A percentile compares a stretch with the other conserved stretches of the same genome.
These are phyloP conservation scores for Sus scrofa DNA, from an alignment of 2,113 vertebrate genomes.

Conservation along the genomic window DNA sequence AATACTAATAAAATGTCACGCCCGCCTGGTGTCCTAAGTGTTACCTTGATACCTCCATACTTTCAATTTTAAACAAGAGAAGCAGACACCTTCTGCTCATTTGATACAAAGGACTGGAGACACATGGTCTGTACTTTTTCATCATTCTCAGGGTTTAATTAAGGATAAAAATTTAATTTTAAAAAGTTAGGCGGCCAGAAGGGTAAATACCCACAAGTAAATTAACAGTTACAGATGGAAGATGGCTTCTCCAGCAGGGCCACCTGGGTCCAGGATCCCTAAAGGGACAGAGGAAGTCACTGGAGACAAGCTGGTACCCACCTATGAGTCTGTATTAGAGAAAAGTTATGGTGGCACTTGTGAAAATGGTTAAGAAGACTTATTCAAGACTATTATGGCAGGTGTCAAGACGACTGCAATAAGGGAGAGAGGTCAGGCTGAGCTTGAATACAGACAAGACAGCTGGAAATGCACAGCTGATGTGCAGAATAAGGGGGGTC, in stretches of 20 bases:
- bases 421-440: not conserved
- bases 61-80: not conserved
- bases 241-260: not conserved
- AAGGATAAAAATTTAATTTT: not conserved
- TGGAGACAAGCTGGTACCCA: not conserved
- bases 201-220: not conserved
- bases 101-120: not conserved
- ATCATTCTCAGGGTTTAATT: conserved; percentile 43
- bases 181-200: not conserved
- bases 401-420: not conserved
- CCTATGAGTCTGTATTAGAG: not conserved
- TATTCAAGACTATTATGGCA: not conserved
- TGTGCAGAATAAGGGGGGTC: not conserved
- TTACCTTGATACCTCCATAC: conserved; percentile 18
- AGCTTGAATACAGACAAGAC: not conserved
- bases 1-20: conserved; percentile 70
- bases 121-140: conserved; percentile 5
- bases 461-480: not conserved
- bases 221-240: not conserved
- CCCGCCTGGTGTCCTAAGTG: conserved; percentile 51
- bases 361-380: not conserved
- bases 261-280: not conserved
- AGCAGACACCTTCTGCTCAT: conserved; percentile 47
- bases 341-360: not conserved
- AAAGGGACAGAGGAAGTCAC: not conserved